Evolutionary conservation across 2,797 vertebrate species (phyloP), one percentile per base, ranked within the genome.

Genomic region (Taenioides sp.): DNA sequence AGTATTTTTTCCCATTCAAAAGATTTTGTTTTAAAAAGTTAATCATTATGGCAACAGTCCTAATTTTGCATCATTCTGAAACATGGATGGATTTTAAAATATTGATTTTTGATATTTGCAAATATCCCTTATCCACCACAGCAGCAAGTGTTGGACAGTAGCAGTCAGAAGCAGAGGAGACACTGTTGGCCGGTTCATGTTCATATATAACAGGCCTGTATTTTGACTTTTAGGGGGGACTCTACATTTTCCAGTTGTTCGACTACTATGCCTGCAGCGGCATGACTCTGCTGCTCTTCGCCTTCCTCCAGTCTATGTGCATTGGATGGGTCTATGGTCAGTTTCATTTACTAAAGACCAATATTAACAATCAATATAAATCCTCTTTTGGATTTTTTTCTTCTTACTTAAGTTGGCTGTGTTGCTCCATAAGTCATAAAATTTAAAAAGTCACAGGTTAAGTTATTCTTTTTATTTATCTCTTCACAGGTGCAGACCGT

Each of bases 201-300:
- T 27, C 43, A 47, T 16, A 47, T 3, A 47, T 47, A 47, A 47
- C 43, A 47, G 43, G 12, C 43, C 14, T 67, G 60, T 69, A 1
- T 9, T 75, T 14, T 80, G 27, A 23, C 52, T 43, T 72, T 73
- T 73, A 95, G 94, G 94, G 94, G 2, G 94, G 94, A 58, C 82
- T 95, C 27, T 95, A 95, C 82, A 80, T 95, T 71, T 95, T 95
- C 76, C 94, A 93, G 89, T 14, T 95, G 75, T 95, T 95, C 84
- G 94, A 95, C 80, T 94, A 94, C 83, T 95, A 95, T 28, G 84
- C 89, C 77, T 94, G 93, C 87, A 95, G 94, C 76, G 94, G 94
- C 27, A 94, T 94, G 93, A 92, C 93, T 57, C 87, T 95, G 1
- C 92, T 95, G 5, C 88, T 94, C 37, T 92, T 95, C 77, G 93